Percentiles rank a stretch among this genome's conserved stretches.
These are phyloP conservation scores for Ornithoptera priamus DNA, from an alignment of 2,888 invertebrate genomes.

Conservation along the genomic window DNA sequence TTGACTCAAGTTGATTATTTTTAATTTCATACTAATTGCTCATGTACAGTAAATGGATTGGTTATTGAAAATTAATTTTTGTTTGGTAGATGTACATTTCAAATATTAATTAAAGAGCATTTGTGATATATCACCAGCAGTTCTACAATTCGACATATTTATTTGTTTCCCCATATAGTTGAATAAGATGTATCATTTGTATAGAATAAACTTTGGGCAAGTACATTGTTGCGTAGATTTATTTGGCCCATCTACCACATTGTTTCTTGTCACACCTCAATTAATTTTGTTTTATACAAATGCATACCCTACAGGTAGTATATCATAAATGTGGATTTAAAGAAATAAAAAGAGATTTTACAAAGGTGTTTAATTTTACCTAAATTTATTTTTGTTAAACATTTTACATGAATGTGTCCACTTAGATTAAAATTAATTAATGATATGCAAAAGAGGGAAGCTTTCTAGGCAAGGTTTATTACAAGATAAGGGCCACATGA, in stretches of 20 bases:
- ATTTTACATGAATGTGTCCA: not conserved
- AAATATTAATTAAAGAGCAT: slow-evolving; percentile 11
- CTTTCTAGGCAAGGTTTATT: not conserved
- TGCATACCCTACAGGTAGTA: slow-evolving; percentile 19
- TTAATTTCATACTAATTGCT: slow-evolving; percentile 68
- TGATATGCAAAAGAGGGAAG: not conserved
- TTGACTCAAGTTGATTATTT: slow-evolving; percentile 46
- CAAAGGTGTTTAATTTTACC: slow-evolving; percentile 18
- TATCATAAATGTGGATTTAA: slow-evolving; percentile 7
- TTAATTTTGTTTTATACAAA: slow-evolving; percentile 28
- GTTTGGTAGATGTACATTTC: not conserved
- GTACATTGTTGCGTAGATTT: slow-evolving; percentile 44
- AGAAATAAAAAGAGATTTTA: slow-evolving; percentile 24
- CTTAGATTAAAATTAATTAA: not conserved
- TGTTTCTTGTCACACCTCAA: slow-evolving; percentile 29
- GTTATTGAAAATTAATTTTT: slow-evolving; percentile 32
- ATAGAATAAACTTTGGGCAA: slow-evolving; percentile 34
- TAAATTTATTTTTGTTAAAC: slow-evolving; percentile 1
- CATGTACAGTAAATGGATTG: slow-evolving; percentile 52
- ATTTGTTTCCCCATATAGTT: slow-evolving; percentile 71
- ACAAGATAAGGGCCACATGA: not conserved
- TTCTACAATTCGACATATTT: slow-evolving; percentile 54
- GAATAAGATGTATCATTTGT: slow-evolving; percentile 39
- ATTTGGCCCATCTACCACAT: slow-evolving; percentile 49
- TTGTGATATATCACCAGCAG: slow-evolving; percentile 29